Conservation (phyloP, 2,797 vertebrate genomes). For the Taenioides sp. region DNA sequence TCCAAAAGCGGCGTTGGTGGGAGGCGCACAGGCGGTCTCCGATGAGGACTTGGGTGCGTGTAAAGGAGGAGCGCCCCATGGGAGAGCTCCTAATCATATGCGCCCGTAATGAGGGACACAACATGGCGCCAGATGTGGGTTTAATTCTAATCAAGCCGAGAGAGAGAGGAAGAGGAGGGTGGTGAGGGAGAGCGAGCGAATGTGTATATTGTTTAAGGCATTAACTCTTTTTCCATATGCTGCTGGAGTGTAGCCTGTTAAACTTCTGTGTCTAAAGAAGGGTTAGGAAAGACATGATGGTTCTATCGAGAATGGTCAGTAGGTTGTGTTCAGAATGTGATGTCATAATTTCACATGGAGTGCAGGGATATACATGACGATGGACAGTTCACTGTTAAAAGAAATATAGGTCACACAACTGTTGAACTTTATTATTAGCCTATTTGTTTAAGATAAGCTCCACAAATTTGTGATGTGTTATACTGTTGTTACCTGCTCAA, state of each 20-base stretch:
- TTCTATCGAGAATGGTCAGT: background rate
- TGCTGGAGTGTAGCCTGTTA: background rate
- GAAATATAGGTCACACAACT: background rate
- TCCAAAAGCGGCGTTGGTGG: conserved; percentile 58
- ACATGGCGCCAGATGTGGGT: conserved; percentile 79
- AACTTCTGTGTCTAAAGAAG: background rate
- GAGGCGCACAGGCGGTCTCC: conserved; percentile 75
- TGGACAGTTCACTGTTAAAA: too few species aligned
- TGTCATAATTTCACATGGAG: background rate
- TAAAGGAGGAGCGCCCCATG: conserved; percentile 66
- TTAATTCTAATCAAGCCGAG: conserved; percentile 81
- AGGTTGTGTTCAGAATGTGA: background rate
- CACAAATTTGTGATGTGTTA: too few species aligned
- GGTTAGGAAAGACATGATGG: conserved; percentile 51
- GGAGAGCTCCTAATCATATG: conserved; percentile 77
- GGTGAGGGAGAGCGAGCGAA: conserved; percentile 26
- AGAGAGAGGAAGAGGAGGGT: conserved; percentile 15
- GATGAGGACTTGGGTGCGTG: conserved; percentile 80
- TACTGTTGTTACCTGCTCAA: too few species aligned
- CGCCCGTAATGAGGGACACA: conserved; percentile 83
- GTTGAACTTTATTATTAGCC: conserved; percentile 24
- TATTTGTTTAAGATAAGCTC: too few species aligned
- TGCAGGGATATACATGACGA: too few species aligned
- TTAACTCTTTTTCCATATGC: conserved; percentile 70
- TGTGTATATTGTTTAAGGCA: conserved; percentile 80